Evolutionary conservation across 2,113 vertebrate genomes (phyloP).

Genomic region (Rhynchopsitta pachyrhyncha): DNA sequence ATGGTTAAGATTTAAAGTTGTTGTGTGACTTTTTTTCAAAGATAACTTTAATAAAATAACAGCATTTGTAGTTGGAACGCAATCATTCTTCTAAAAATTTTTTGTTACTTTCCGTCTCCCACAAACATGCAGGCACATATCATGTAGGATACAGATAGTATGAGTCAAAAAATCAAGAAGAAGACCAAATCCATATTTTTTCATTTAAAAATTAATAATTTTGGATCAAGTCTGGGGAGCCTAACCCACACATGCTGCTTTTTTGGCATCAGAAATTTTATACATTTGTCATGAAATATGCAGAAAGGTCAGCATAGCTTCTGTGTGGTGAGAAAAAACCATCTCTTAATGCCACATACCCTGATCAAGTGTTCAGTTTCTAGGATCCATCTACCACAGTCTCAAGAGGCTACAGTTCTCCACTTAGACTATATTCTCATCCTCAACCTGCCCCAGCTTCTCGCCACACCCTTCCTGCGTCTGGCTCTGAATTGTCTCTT

Average conservation of each 20-base stretch:
- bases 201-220: neutral
- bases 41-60: neutral
- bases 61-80: neutral
- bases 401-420: neutral
- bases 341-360: neutral
- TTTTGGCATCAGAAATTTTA: neutral
- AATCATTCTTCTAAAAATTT: neutral
- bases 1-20: neutral
- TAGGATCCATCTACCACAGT: neutral
- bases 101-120: neutral
- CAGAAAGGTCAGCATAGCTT: neutral
- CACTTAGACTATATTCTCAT: neutral
- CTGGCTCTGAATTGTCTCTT: neutral
- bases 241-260: neutral
- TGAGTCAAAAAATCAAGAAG: neutral
- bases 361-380: neutral
- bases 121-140: neutral
- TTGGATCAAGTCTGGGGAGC: neutral
- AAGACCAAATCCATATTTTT: neutral
- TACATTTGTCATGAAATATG: neutral
- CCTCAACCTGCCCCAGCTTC: neutral
- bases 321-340: neutral
- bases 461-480: neutral
- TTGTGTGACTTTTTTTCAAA: neutral
- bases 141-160: neutral